phyloP scores from a whole-genome alignment of 2,797 vertebrate species.

The Selene dorsalis region DNA sequence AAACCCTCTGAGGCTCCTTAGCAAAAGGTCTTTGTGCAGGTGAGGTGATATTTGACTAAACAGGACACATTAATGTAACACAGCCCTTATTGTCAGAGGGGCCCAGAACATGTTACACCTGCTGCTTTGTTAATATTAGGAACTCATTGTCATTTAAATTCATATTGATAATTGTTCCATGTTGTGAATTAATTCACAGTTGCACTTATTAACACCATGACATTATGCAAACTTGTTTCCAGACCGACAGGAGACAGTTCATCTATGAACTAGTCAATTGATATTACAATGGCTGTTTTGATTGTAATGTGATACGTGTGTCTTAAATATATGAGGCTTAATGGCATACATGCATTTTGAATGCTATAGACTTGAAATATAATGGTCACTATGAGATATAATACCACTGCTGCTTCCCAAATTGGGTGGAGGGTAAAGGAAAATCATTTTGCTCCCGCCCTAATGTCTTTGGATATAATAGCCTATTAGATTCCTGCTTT shows the following conservation, averaged over 20 bases:
- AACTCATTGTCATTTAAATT: constrained; percentile 59
- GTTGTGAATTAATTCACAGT: constrained; percentile 49
- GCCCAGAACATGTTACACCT: constrained; percentile 41
- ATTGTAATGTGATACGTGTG: constrained; percentile 28
- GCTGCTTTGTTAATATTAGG: constrained; percentile 52
- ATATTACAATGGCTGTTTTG: constrained; percentile 37
- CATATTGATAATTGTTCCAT: constrained; percentile 51
- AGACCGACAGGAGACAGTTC: constrained; percentile 24
- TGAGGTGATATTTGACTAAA: constrained; percentile 38
- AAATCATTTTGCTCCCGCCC: constrained; percentile 65
- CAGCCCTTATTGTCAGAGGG: constrained; percentile 28
- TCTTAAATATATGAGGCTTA: constrained; percentile 37
- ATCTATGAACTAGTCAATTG: constrained; percentile 17
- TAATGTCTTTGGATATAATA: constrained; percentile 74
- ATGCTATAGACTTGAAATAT: constrained; percentile 57
- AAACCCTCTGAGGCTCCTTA: constrained; percentile 29
- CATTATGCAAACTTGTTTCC: constrained; percentile 41
- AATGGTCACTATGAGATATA: constrained; percentile 58
- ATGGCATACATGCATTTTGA: constrained; percentile 48
- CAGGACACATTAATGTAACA: constrained; percentile 24
- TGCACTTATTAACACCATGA: constrained; percentile 43
- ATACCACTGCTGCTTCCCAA: constrained; percentile 52
- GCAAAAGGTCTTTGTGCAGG: constrained; percentile 46
- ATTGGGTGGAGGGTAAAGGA: constrained; percentile 62
- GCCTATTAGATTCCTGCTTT: constrained; percentile 73